Conservation (phyloP, 2,888 invertebrate genomes). For the Drosophila flavopinicola region DNA sequence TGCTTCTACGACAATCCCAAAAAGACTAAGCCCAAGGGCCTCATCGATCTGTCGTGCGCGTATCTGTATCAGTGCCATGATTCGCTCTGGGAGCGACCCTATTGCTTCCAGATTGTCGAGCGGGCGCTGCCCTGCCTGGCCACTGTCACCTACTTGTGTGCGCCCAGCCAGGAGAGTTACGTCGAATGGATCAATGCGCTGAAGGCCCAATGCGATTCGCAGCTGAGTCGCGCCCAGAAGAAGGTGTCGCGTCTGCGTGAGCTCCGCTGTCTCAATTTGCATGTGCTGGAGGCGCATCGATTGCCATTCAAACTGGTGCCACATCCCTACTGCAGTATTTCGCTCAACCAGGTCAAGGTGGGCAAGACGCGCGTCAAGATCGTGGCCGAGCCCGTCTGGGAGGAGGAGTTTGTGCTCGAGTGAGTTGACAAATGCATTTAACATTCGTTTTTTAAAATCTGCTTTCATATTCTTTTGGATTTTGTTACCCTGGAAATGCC, state of each 20-base stretch:
- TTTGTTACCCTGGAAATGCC: too few species aligned
- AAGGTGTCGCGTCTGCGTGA: slow-evolving; percentile 94
- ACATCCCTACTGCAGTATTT: slow-evolving; percentile 95
- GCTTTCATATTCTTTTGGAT: neutral
- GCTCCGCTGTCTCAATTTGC: slow-evolving; percentile 94
- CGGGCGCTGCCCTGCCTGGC: slow-evolving; percentile 96
- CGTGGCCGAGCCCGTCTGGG: slow-evolving; percentile 97
- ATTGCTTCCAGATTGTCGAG: slow-evolving; percentile 98
- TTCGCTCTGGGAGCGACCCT: slow-evolving; percentile 96
- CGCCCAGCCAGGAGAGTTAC: slow-evolving; percentile 90
- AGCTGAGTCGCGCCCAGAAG: slow-evolving; percentile 92
- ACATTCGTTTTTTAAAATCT: neutral
- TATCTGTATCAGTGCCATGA: slow-evolving; percentile 96
- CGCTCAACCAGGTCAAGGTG: slow-evolving; percentile 94
- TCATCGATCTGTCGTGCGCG: slow-evolving; percentile 97
- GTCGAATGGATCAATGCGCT: slow-evolving; percentile 96
- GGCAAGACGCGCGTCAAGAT: slow-evolving; percentile 96
- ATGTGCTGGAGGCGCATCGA: slow-evolving; percentile 95
- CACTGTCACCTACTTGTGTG: slow-evolving; percentile 95
- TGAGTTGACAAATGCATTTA: slow-evolving; percentile 85
- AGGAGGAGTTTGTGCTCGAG: slow-evolving; percentile 98
- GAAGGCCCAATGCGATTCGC: slow-evolving; percentile 95
- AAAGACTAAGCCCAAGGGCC: slow-evolving; percentile 97
- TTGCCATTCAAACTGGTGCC: slow-evolving; percentile 96
- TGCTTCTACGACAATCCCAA: slow-evolving; percentile 99